Conservation (phyloP, 2,888 invertebrate species). For the Agelastica alni region DNA sequence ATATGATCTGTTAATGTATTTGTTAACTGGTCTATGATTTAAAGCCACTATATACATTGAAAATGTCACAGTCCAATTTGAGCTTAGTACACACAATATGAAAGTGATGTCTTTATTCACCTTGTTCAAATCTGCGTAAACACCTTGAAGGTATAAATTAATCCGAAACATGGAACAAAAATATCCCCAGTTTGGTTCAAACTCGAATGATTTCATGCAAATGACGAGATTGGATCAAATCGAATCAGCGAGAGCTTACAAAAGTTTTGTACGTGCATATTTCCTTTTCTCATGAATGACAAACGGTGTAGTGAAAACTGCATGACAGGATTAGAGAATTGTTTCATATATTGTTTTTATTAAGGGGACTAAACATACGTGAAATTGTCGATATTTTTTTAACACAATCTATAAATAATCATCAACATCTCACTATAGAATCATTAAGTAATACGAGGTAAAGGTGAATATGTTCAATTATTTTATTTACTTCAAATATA, state of each 20-base stretch:
- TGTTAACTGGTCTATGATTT: constrained; percentile 5
- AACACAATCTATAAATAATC: too few species aligned
- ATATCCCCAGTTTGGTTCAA: constrained; percentile 29
- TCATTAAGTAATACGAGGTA: too few species aligned
- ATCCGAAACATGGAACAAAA: constrained; percentile 43
- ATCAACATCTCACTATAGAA: too few species aligned
- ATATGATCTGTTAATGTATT: too few species aligned
- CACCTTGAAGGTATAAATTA: constrained; percentile 52
- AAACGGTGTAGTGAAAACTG: constrained; percentile 3
- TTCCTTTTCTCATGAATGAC: constrained; percentile 15
- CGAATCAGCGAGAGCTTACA: constrained; percentile 37
- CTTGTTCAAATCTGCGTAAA: constrained; percentile 48
- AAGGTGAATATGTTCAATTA: too few species aligned
- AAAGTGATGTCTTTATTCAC: constrained; percentile 41
- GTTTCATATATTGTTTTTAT: too few species aligned
- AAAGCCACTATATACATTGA: constrained; percentile 32
- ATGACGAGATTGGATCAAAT: constrained; percentile 46
- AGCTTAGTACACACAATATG: constrained; percentile 36
- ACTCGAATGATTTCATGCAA: constrained; percentile 51
- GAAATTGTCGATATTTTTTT: too few species aligned
- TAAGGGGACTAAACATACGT: too few species aligned
- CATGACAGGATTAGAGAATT: constrained; percentile 1
- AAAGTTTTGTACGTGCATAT: constrained; percentile 21
- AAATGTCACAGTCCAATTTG: constrained; percentile 26
- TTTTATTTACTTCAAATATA: too few species aligned